A percentile compares a stretch with the other conserved stretches of the same genome.
Conservation (phyloP, 2,888 invertebrate genomes). For the Linnaemya vulpina region DNA sequence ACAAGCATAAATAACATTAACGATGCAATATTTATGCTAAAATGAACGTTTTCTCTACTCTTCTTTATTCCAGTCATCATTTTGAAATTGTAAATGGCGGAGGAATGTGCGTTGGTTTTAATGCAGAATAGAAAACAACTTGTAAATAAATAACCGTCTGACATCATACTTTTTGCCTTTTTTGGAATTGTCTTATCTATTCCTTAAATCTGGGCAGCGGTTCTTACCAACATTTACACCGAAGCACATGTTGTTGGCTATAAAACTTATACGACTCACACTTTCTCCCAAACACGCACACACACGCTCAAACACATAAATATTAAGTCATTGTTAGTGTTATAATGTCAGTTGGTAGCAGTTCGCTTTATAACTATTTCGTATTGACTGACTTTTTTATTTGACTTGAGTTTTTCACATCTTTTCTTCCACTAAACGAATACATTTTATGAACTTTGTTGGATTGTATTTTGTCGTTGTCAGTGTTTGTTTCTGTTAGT, state of each 20-base stretch:
- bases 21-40: constrained; percentile 54
- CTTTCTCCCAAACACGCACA: neutral
- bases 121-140: neutral
- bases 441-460: constrained; percentile 61
- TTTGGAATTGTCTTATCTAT: constrained; percentile 40
- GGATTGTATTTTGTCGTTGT: constrained; percentile 55
- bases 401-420: constrained; percentile 39
- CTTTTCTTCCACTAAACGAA: constrained; percentile 7
- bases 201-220: constrained; percentile 35
- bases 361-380: constrained; percentile 36
- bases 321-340: neutral
- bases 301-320: neutral
- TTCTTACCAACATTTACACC: constrained; percentile 39
- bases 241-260: constrained; percentile 39
- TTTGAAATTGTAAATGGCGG: constrained; percentile 6
- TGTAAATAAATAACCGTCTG: constrained; percentile 36
- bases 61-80: constrained; percentile 10
- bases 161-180: constrained; percentile 18
- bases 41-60: neutral
- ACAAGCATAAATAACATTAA: constrained; percentile 54
- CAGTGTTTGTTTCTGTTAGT: constrained; percentile 40
- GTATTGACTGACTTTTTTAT: constrained; percentile 21
- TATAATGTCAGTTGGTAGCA: constrained; percentile 5
- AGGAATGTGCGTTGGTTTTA: constrained; percentile 4
- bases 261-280: constrained; percentile 7